Conservation (phyloP, 1,140 invertebrate genomes). For the Protaetia brevitarsis region DNA sequence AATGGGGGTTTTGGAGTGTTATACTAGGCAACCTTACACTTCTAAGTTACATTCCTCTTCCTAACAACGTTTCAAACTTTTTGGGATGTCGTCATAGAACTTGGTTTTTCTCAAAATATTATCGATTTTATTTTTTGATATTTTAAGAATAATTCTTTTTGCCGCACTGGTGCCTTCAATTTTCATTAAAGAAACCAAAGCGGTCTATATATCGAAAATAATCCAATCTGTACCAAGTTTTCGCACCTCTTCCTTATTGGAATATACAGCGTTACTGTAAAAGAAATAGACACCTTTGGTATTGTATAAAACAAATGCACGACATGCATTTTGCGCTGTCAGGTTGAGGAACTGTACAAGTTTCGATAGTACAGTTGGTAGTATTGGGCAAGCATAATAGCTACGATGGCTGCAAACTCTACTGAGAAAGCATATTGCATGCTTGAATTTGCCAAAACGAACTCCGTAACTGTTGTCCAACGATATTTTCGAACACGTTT, state of each 20-base stretch:
- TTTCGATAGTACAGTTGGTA: too few species aligned
- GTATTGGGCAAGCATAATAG: too few species aligned
- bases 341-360: too few species aligned
- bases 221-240: constrained; percentile 21
- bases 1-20: neutral
- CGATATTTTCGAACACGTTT: too few species aligned
- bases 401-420: too few species aligned
- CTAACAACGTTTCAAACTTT: constrained; percentile 23
- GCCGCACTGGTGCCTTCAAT: constrained; percentile 17
- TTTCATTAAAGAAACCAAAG: constrained; percentile 21
- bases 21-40: constrained; percentile 14
- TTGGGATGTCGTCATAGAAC: constrained; percentile 12
- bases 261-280: too few species aligned
- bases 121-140: constrained; percentile 16
- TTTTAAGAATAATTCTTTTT: constrained; percentile 21
- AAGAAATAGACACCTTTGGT: too few species aligned
- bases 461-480: too few species aligned
- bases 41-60: constrained; percentile 1
- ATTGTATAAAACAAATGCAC: too few species aligned
- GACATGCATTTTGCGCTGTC: too few species aligned
- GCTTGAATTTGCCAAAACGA: too few species aligned
- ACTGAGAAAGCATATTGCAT: too few species aligned
- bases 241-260: constrained; percentile 15
- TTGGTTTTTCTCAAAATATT: constrained; percentile 9
- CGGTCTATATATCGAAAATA: constrained; percentile 9